These are phyloP conservation scores for Aporophyla nigra DNA, from an alignment of 2,888 invertebrate genomes.

Conservation along the genomic window DNA sequence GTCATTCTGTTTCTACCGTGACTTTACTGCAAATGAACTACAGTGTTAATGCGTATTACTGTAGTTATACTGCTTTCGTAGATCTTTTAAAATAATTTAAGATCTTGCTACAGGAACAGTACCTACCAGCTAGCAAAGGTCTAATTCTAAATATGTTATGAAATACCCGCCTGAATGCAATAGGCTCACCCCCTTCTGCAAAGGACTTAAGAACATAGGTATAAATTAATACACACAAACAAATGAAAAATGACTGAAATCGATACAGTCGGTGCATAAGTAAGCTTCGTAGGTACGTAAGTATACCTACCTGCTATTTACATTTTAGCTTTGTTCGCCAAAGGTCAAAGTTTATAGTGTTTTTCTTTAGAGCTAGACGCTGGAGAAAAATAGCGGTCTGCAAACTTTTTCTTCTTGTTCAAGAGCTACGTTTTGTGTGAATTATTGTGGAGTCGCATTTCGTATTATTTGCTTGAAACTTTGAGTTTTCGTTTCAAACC, in stretches of 20 bases:
- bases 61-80: background rate
- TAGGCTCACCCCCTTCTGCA: background rate
- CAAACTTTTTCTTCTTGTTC: constrained; percentile 25
- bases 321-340: constrained; percentile 1
- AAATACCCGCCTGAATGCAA: background rate
- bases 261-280: background rate
- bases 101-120: background rate
- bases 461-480: constrained; percentile 14
- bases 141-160: background rate
- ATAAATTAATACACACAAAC: background rate
- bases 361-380: constrained; percentile 13
- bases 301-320: background rate
- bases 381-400: constrained; percentile 39
- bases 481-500: background rate
- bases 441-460: constrained; percentile 24
- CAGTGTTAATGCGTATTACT: background rate
- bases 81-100: background rate
- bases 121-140: background rate
- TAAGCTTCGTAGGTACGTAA: background rate
- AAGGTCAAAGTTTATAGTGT: constrained; percentile 16
- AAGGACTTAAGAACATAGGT: background rate
- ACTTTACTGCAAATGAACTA: background rate
- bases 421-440: constrained; percentile 29
- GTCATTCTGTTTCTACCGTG: background rate
- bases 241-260: background rate